phyloP scores from a whole-genome alignment of 1,140 invertebrate species.

The Drosophila mayri region DNA sequence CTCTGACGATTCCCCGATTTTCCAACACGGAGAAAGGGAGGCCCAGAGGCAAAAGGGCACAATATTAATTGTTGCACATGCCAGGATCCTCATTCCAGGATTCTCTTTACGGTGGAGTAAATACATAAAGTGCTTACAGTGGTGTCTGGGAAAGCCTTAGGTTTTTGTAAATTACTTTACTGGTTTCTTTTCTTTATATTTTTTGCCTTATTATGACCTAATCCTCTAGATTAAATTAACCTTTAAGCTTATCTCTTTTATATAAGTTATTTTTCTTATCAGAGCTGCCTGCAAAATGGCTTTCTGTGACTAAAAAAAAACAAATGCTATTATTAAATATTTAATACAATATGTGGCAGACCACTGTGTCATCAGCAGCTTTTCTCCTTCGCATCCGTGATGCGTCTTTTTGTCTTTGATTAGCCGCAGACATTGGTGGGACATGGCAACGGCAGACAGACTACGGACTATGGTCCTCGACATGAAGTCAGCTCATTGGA shows the following conservation, averaged over 20 bases:
- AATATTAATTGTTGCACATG: conserved; percentile 70
- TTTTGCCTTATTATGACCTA: too few relatives aligned
- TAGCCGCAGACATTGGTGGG: conserved; percentile 61
- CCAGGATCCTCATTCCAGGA: conserved; percentile 8
- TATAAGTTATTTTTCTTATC: background rate
- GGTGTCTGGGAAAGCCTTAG: background rate
- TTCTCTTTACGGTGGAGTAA: background rate
- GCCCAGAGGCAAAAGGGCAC: conserved; percentile 22
- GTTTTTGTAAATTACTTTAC: too few relatives aligned
- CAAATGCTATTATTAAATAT: background rate
- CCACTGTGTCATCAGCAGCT: conserved; percentile 32
- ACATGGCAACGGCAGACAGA: conserved; percentile 25
- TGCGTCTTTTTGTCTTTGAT: conserved; percentile 75
- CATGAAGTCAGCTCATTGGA: conserved; percentile 74
- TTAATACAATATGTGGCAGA: conserved; percentile 4
- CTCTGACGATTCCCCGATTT: conserved; percentile 24
- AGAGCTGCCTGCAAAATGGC: background rate
- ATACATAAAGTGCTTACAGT: conserved; percentile 1
- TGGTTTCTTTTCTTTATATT: too few relatives aligned
- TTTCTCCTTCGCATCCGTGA: conserved; percentile 24
- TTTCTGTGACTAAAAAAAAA: too few relatives aligned
- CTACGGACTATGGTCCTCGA: background rate
- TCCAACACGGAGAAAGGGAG: background rate
- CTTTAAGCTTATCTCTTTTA: background rate
- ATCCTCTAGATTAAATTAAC: too few relatives aligned